Base-by-base conservation (phyloP, 2,113 vertebrate species). In the Phyllostomus hastatus region DNA sequence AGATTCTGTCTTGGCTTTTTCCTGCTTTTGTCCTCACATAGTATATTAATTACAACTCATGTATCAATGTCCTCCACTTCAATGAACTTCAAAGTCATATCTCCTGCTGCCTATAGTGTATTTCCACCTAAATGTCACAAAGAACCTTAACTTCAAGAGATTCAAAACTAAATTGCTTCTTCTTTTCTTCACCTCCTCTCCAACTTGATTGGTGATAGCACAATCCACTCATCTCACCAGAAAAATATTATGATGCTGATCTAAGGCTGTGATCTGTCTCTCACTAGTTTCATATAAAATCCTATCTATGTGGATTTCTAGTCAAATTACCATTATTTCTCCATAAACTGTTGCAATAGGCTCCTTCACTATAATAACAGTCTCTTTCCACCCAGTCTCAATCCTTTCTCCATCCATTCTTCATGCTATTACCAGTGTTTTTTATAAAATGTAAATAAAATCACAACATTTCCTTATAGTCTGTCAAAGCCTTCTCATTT, bases 381-480 rank as follows among this genome's bases (percentile, higher is more conserved):
- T 57, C 26, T 46, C 9, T 85, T 5, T 79, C 20, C 57, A 70
- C 52, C 8, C 7, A 35, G 20, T 91, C n/a, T 92, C 26, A 82
- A 26, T n/a, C 67, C n/a, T 3, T 41, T 28, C 4, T 92, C 31
- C 38, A 54, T n/a, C 33, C 28, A 91, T 57, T 16, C 48, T 84
- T 84, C 43, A 82, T 66, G 7, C 12, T 87, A n/a, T 57, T 87
- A 70, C 70, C 33, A 70, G 8, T 54, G 0, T 22, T 35, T 90
- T 69, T 89, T 95, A 61, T 81, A 76, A 94, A 94, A 82, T 4
- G 76, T 38, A 91, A 75, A 61, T 73, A 54, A 85, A 66, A 54
- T 76, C 31, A 70, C 73, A 82, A 38, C 26, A 82, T 4, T 57
- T 66, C 17, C 38, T 79, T n/a, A 50, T 0, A 57, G 20, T 80